Percentiles rank a stretch among this genome's conserved stretches.
Evolutionary conservation across 2,888 invertebrate species (phyloP).

Genomic region (Chrysotoxum bicinctum): DNA sequence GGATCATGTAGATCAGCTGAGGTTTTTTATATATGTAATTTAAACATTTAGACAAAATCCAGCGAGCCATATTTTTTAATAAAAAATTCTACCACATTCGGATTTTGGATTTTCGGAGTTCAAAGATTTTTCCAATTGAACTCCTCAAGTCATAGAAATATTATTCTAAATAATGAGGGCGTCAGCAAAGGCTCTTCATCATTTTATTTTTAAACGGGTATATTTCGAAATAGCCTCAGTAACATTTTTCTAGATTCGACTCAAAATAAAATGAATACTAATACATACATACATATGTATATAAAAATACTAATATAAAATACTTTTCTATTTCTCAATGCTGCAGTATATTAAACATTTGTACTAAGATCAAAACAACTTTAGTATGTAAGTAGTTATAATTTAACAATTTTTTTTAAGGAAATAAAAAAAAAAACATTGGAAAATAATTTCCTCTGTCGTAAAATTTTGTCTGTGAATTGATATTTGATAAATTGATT

Average conservation of each 20-base stretch:
- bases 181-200: no score
- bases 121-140: no score
- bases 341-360: background rate
- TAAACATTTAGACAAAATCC: no score
- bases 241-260: background rate
- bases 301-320: background rate
- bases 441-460: background rate
- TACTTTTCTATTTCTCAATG: constrained; percentile 10
- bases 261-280: background rate
- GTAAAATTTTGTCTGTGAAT: background rate
- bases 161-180: no score
- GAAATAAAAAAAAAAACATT: background rate
- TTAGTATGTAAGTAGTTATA: background rate
- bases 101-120: no score
- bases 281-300: no score
- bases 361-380: background rate
- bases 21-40: no score
- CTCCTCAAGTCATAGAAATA: no score
- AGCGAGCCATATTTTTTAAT: no score
- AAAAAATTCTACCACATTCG: no score
- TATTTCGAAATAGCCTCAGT: background rate
- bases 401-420: background rate
- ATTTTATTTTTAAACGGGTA: no score
- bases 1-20: no score
- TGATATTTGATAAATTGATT: background rate